These are phyloP conservation scores for Drosophila subpulchrella DNA, from an alignment of 1,140 invertebrate species.

Conservation along the genomic window DNA sequence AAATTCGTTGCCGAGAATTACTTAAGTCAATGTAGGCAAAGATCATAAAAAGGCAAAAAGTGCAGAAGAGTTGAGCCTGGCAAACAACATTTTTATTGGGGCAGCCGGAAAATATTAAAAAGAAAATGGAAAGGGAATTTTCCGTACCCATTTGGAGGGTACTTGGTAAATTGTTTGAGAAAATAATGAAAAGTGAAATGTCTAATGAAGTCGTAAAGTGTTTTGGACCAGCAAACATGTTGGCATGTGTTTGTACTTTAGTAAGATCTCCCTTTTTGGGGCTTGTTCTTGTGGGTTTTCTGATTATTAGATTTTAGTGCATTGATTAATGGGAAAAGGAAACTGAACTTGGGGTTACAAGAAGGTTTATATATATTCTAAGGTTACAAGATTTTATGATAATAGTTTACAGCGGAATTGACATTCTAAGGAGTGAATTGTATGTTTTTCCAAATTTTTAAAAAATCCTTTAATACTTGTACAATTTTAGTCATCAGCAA, in stretches of 20 bases:
- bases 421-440: neutral
- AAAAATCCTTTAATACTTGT: too few species aligned
- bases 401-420: neutral
- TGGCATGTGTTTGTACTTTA: conserved; percentile 44
- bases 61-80: conserved; percentile 51
- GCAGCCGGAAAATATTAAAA: conserved; percentile 79
- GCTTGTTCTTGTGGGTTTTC: conserved; percentile 60
- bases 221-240: conserved; percentile 50
- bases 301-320: conserved; percentile 28
- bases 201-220: conserved; percentile 75
- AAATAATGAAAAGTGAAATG: conserved; percentile 75
- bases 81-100: conserved; percentile 63
- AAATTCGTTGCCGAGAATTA: conserved; percentile 72
- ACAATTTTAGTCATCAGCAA: too few species aligned
- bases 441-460: neutral
- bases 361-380: neutral
- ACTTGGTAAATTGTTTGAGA: conserved; percentile 63
- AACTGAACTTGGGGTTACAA: conserved; percentile 22
- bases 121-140: conserved; percentile 51
- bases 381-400: conserved; percentile 6
- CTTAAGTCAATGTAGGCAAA: conserved; percentile 77
- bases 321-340: conserved; percentile 48
- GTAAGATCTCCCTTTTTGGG: conserved; percentile 29
- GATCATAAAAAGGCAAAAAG: conserved; percentile 61
- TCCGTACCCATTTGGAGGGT: conserved; percentile 28